A percentile compares a stretch with the other conserved stretches of the same genome.
phyloP scores from a whole-genome alignment of 2,888 invertebrate species.

The Yponomeuta evonymella region DNA sequence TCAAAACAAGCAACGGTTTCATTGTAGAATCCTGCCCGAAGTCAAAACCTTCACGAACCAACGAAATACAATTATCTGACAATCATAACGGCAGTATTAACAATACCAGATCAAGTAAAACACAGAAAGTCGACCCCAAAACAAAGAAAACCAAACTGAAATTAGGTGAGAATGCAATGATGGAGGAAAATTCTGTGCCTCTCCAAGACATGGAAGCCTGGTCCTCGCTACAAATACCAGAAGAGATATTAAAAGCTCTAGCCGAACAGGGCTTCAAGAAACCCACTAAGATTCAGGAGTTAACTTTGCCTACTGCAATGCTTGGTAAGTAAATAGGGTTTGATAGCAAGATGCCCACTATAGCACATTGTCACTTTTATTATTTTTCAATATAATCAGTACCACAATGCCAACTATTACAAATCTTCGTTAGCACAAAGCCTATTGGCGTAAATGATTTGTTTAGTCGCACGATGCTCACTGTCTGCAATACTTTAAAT shows the following conservation, averaged over 20 bases:
- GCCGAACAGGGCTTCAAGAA: slow-evolving; percentile 83
- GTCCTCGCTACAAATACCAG: slow-evolving; percentile 82
- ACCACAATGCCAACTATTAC: no score
- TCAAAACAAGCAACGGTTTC: slow-evolving; percentile 46
- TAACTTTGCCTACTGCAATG: slow-evolving; percentile 88
- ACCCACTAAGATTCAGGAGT: slow-evolving; percentile 93
- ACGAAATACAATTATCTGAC: slow-evolving; percentile 26
- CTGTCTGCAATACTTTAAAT: no score
- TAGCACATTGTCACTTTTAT: no score
- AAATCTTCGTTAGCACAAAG: no score
- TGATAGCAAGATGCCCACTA: no score
- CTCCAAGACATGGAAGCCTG: slow-evolving; percentile 76
- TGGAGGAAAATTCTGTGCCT: slow-evolving; percentile 34
- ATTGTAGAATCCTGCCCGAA: slow-evolving; percentile 47
- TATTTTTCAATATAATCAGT: no score
- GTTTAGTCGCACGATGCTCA: no score
- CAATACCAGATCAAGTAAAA: slow-evolving; percentile 19
- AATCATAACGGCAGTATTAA: slow-evolving; percentile 18
- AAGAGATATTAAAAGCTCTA: slow-evolving; percentile 82
- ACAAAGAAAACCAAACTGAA: slow-evolving; percentile 38
- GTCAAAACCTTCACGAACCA: slow-evolving; percentile 42
- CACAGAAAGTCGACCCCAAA: slow-evolving; percentile 23
- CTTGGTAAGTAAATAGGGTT: slow-evolving; percentile 72
- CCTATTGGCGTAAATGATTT: no score
- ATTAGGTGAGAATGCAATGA: slow-evolving; percentile 40